Percentiles rank a stretch among this genome's conserved stretches.
phyloP scores from a whole-genome alignment of 2,113 vertebrate genomes.

The Austrofundulus limnaeus region DNA sequence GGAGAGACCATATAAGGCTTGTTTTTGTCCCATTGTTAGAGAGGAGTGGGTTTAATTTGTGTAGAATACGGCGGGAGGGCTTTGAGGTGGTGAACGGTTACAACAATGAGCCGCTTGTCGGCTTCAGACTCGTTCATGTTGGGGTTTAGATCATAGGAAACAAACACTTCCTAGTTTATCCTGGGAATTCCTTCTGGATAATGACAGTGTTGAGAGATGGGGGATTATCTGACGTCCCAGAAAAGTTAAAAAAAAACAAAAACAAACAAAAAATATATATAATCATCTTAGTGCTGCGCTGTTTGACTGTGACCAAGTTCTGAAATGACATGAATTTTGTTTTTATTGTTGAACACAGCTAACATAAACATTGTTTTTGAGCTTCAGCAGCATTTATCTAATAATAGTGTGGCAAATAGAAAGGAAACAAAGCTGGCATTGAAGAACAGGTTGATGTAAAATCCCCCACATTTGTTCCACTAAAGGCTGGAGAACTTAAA shows the following conservation, averaged over 20 bases:
- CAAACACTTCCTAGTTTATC: slow-evolving; percentile 39
- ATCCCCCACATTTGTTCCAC: too few species aligned
- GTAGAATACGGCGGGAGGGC: slow-evolving; percentile 35
- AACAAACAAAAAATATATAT: slow-evolving; percentile 2
- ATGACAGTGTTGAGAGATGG: slow-evolving; percentile 42
- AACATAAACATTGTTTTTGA: background rate
- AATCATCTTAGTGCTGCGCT: background rate
- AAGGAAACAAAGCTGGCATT: background rate
- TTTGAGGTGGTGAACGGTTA: slow-evolving; percentile 16
- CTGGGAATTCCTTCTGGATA: slow-evolving; percentile 24
- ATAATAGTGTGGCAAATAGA: background rate
- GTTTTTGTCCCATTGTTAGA: slow-evolving; percentile 54
- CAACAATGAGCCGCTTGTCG: slow-evolving; percentile 31
- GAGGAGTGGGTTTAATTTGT: slow-evolving; percentile 42
- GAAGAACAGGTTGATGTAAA: background rate
- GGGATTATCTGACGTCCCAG: slow-evolving; percentile 20
- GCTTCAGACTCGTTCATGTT: slow-evolving; percentile 14
- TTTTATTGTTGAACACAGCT: background rate
- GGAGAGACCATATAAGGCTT: slow-evolving; percentile 38
- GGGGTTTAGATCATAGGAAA: slow-evolving; percentile 43
- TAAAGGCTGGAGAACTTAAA: too few species aligned
- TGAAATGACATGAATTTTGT: background rate
- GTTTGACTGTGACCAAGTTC: background rate
- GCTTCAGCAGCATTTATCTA: background rate
- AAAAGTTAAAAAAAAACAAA: slow-evolving; percentile 16